phyloP scores from a whole-genome alignment of 2,888 invertebrate species.

The Gasteruption jaculator region DNA sequence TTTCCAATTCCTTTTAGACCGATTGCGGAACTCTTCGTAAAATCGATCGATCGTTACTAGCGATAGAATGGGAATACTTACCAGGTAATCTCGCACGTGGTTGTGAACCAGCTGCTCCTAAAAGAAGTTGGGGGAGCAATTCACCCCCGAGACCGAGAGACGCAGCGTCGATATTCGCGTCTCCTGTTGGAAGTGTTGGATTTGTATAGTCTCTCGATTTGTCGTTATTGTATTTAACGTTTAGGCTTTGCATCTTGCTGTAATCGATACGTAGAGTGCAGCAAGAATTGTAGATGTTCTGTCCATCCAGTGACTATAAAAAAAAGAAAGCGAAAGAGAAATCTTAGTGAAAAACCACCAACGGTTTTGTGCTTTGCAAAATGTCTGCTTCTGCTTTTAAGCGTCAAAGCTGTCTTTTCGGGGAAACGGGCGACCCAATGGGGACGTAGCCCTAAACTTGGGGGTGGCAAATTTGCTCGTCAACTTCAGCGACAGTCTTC shows the following conservation, averaged over 20 bases:
- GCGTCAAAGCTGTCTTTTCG: no score
- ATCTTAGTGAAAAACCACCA: background rate
- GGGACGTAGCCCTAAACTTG: no score
- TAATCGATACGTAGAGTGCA: constrained; percentile 99
- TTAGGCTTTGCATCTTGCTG: constrained; percentile 95
- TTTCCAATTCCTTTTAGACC: no score
- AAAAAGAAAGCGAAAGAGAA: constrained; percentile 11
- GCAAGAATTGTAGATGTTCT: constrained; percentile 99
- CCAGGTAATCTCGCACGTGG: constrained; percentile 49
- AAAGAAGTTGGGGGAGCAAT: constrained; percentile 57
- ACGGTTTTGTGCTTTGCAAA: background rate
- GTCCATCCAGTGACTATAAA: constrained; percentile 86
- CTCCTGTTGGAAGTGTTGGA: constrained; percentile 94
- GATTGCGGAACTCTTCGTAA: no score
- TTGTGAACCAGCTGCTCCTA: constrained; percentile 53
- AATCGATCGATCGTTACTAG: no score
- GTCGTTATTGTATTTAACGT: constrained; percentile 99
- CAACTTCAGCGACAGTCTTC: no score
- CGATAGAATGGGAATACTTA: no score
- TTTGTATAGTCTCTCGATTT: constrained; percentile 99
- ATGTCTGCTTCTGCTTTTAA: no score
- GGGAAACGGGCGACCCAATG: constrained; percentile 13
- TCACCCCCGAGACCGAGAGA: constrained; percentile 65
- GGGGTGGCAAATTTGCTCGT: no score
- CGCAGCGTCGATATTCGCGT: constrained; percentile 64